These are phyloP conservation scores for Myrmecophaga tridactyla DNA, from an alignment of 2,113 vertebrate genomes.

Conservation along the genomic window DNA sequence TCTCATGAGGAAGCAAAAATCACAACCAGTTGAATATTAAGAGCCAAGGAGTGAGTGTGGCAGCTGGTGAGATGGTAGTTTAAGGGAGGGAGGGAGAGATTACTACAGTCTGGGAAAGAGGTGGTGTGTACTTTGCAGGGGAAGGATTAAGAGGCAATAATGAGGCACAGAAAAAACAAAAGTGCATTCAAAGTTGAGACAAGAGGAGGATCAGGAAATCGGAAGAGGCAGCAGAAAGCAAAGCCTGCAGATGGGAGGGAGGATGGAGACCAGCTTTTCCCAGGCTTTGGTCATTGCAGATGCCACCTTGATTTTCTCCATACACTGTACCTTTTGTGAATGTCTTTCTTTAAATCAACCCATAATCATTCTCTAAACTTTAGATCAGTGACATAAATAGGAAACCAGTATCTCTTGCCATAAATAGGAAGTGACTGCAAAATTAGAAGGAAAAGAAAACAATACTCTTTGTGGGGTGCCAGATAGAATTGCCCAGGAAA, in stretches of 20 bases:
- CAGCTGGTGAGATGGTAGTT: not conserved
- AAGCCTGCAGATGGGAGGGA: not conserved
- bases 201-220: rapidly evolving
- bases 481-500: not conserved
- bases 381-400: not conserved
- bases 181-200: too few species aligned
- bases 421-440: not conserved
- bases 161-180: not conserved
- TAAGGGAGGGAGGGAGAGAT: not conserved
- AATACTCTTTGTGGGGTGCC: not conserved
- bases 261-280: not conserved
- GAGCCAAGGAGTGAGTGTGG: not conserved
- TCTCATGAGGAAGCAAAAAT: not conserved
- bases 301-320: not conserved
- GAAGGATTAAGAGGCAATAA: not conserved
- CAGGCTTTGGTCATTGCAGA: not conserved
- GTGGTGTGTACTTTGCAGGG: not conserved
- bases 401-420: not conserved
- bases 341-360: not conserved
- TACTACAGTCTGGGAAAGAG: too few species aligned
- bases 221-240: not conserved
- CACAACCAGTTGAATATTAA: not conserved
- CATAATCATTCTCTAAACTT: not conserved
- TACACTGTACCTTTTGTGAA: not conserved
- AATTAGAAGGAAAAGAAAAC: not conserved